Conservation (phyloP, 2,797 vertebrate species). For the Thripadectes ignobilis region DNA sequence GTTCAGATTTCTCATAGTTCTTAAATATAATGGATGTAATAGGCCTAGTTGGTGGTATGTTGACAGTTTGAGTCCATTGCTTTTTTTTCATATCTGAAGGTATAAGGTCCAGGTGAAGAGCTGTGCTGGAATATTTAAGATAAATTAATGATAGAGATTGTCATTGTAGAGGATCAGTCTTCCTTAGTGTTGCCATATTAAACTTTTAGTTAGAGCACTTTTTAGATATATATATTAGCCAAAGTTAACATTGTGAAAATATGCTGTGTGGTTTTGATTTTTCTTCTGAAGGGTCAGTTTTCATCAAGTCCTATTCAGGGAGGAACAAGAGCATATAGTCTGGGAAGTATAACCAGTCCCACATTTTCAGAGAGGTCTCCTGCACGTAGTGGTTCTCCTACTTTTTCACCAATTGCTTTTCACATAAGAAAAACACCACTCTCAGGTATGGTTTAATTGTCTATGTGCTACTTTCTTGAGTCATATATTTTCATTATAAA, state of each 20-base stretch:
- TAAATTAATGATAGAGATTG: not conserved
- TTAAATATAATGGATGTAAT: not conserved
- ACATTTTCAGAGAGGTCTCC: slow-evolving; percentile 81
- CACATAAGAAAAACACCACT: slow-evolving; percentile 80
- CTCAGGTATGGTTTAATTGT: slow-evolving; percentile 77
- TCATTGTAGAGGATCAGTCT: not conserved
- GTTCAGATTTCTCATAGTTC: not conserved
- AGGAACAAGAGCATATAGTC: slow-evolving; percentile 84
- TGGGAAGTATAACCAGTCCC: slow-evolving; percentile 89
- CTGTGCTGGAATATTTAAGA: not conserved
- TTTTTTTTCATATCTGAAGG: not conserved
- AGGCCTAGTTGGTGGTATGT: not conserved
- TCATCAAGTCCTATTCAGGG: slow-evolving; percentile 95
- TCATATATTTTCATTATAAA: not conserved
- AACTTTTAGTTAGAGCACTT: not conserved
- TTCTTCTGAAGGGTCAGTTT: slow-evolving; percentile 87
- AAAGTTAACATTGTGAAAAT: not conserved
- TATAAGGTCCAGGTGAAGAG: not conserved
- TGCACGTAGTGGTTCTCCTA: slow-evolving; percentile 80
- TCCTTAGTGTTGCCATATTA: not conserved
- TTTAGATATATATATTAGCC: not conserved
- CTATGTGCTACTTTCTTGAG: not conserved
- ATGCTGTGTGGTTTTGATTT: not conserved
- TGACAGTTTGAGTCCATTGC: not conserved
- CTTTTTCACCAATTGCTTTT: slow-evolving; percentile 88